Conservation (phyloP, 2,888 invertebrate species). For the Willowsia nigromaculata region DNA sequence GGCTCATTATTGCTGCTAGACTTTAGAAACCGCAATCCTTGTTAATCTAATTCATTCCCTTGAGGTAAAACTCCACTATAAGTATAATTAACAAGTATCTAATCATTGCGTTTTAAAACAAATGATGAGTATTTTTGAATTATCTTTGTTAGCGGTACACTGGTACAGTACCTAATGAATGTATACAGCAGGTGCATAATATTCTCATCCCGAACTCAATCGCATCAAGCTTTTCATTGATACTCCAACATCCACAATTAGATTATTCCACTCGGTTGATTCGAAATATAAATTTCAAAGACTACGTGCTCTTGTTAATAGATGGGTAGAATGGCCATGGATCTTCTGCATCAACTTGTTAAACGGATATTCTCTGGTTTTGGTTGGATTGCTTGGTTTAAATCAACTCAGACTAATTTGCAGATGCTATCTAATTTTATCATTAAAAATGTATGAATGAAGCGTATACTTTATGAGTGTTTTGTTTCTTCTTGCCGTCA, state of each 20-base stretch:
- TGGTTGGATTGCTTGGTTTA: background rate
- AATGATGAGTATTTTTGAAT: constrained; percentile 22
- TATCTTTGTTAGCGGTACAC: background rate
- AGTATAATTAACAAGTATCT: constrained; percentile 7
- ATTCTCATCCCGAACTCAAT: background rate
- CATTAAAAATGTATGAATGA: background rate
- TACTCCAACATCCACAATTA: background rate
- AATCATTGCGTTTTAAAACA: background rate
- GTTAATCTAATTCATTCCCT: constrained; percentile 1
- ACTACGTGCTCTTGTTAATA: background rate
- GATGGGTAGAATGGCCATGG: too few species aligned
- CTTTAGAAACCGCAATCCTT: background rate
- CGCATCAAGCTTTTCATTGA: constrained; percentile 3
- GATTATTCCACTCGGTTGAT: constrained; percentile 21
- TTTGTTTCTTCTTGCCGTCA: too few species aligned
- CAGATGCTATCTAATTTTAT: background rate
- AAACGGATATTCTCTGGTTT: background rate
- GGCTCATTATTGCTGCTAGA: background rate
- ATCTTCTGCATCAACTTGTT: background rate
- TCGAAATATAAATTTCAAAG: background rate
- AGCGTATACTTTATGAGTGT: too few species aligned
- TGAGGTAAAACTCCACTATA: background rate
- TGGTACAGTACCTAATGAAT: background rate
- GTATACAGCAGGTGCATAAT: background rate
- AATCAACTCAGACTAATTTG: background rate